A percentile compares a stretch with the other conserved stretches of the same genome.
Conservation (phyloP, 2,113 vertebrate genomes). For the Xiphorhynchus elegans region DNA sequence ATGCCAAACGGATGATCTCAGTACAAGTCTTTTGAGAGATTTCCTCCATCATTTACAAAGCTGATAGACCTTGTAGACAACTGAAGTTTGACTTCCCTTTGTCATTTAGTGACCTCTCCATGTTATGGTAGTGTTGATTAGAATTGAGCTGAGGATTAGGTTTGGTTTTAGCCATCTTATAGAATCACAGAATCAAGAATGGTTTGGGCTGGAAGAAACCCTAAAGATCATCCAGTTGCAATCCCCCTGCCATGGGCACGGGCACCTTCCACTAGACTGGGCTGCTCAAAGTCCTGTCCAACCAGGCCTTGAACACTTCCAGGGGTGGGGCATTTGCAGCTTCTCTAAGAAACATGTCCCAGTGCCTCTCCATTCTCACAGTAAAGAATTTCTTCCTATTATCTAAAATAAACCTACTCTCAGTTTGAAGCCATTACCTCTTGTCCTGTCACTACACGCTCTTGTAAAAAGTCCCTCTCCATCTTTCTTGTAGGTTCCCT, state of each 20-base stretch:
- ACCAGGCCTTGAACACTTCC: background rate
- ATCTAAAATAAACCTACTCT: background rate
- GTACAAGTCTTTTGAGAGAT: background rate
- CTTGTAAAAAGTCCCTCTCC: background rate
- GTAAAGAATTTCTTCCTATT: background rate
- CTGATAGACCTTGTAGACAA: background rate
- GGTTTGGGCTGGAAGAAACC: background rate
- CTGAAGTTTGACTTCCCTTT: background rate
- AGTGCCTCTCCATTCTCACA: background rate
- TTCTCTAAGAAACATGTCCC: background rate
- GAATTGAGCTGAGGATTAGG: background rate
- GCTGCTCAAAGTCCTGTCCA: background rate
- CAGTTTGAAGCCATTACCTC: background rate
- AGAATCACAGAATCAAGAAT: background rate
- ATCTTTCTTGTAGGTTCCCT: background rate
- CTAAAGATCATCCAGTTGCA: background rate
- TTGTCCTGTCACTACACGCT: background rate
- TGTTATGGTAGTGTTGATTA: background rate
- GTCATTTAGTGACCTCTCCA: background rate
- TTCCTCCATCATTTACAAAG: background rate
- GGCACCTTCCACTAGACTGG: background rate
- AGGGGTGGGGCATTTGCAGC: background rate
- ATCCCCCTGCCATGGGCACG: background rate
- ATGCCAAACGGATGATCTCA: background rate
- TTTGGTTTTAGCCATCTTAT: background rate